Base-by-base conservation (phyloP, 2,797 vertebrate species). In the Semaprochilodus insignis region DNA sequence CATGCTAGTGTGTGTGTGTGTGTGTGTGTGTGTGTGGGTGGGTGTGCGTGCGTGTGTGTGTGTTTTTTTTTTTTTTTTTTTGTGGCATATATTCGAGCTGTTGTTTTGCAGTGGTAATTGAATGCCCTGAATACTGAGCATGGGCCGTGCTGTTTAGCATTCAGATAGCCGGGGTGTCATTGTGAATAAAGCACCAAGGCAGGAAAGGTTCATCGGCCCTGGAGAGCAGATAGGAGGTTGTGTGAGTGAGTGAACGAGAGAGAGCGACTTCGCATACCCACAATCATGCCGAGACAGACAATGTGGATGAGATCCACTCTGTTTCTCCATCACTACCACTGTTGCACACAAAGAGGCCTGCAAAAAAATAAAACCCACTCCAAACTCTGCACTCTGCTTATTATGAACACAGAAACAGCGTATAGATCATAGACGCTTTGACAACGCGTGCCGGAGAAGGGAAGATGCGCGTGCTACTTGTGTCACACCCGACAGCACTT, bases 111-210 rank as follows among this genome's bases (percentile, higher is more conserved):
- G 78, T 36, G 54, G 85, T 82, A 86, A 81, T 59, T 83, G 78
- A 88, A 81, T 76, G 79, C 31, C 71, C 73, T 85, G 86, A 84
- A 62, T 83, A 74, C 74, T 72, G 78, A 87, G 77, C 74, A 84
- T 69, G 79, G 48, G 62, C 81, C 77, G 72, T 85, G 88, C 87
- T 88, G 81, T 86, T 88, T 87, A 84, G 81, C 85, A 86, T 86
- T 86, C 80, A 81, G 83, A 89, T 85, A 77, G 71, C 74, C 81
- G 67, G 70, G 76, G 69, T 67, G 70, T 89, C 79, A 85, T 71
- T 78, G 80, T 87, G 83, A 84, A 80, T 83, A 85, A 78, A 85
- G 81, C 70, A 65, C 48, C n/a, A 0, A 48, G 51, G 70, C 69
- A 75, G 78, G 81, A 57, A 81, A 81, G 81, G 65, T 85, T 79